Percentiles rank a stretch among this genome's conserved stretches.
phyloP scores from a whole-genome alignment of 2,888 invertebrate species.

The Caenorhabditis becei region DNA sequence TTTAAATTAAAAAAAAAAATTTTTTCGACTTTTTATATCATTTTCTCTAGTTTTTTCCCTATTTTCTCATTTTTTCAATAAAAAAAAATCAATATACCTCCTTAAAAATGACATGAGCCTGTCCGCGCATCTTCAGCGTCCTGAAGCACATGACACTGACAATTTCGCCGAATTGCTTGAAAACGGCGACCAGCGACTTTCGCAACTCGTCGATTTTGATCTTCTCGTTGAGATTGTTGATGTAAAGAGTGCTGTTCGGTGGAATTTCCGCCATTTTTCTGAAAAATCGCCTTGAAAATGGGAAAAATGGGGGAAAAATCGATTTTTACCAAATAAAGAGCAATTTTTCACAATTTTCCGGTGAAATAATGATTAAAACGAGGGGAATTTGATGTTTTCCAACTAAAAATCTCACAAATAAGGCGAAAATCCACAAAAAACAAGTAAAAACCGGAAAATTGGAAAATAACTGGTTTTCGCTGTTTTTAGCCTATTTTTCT shows the following conservation, averaged over 20 bases:
- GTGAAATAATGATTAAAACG: not conserved
- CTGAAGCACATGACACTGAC: slow-evolving; percentile 96
- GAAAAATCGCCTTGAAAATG: too few relatives aligned
- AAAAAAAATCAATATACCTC: slow-evolving; percentile 54
- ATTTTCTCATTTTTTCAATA: not conserved
- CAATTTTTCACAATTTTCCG: too few relatives aligned
- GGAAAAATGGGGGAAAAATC: not conserved
- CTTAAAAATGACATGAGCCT: slow-evolving; percentile 83
- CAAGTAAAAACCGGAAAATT: too few relatives aligned
- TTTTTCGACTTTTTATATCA: too few relatives aligned
- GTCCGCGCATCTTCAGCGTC: slow-evolving; percentile 97
- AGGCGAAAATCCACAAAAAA: too few relatives aligned
- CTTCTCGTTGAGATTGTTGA: slow-evolving; percentile 98
- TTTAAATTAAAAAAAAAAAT: too few relatives aligned
- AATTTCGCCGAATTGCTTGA: slow-evolving; percentile 99
- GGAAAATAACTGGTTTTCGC: too few relatives aligned
- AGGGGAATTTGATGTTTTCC: too few relatives aligned
- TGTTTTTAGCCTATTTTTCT: not conserved
- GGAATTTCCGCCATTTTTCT: slow-evolving; percentile 72
- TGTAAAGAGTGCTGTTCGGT: slow-evolving; percentile 98
- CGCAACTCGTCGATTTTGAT: slow-evolving; percentile 87
- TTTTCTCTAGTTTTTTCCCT: too few relatives aligned
- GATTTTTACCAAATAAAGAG: too few relatives aligned
- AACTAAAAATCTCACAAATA: too few relatives aligned
- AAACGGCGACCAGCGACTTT: slow-evolving; percentile 97